These are phyloP conservation scores for Copidosoma floridanum DNA, from an alignment of 1,140 invertebrate genomes.

Conservation along the genomic window DNA sequence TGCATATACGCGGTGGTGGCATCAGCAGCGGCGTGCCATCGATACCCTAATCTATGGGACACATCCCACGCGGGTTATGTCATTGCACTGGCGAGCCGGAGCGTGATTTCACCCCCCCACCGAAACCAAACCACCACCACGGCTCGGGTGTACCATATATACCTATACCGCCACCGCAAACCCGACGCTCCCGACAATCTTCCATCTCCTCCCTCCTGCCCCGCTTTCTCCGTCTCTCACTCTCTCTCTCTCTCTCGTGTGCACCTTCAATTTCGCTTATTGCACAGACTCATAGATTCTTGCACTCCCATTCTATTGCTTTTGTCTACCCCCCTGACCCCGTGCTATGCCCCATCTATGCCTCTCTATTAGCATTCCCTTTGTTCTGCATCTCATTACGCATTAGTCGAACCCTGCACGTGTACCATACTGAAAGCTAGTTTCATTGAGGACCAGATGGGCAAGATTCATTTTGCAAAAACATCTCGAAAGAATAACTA, in stretches of 20 bases:
- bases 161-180: too few relatives aligned
- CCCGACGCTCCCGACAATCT: slow-evolving; percentile 16
- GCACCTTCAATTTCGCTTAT: slow-evolving; percentile 5
- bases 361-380: not conserved
- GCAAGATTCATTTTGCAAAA: too few relatives aligned
- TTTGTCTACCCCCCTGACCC: too few relatives aligned
- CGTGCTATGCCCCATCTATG: too few relatives aligned
- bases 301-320: too few relatives aligned
- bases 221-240: too few relatives aligned
- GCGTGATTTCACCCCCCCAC: slow-evolving; percentile 19
- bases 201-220: not conserved
- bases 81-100: slow-evolving; percentile 14
- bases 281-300: slow-evolving; percentile 5
- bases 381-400: not conserved
- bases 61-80: slow-evolving; percentile 34
- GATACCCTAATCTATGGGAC: slow-evolving; percentile 43
- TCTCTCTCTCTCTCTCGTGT: slow-evolving; percentile 19
- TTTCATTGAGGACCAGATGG: too few relatives aligned
- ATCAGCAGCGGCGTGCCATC: slow-evolving; percentile 38
- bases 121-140: too few relatives aligned
- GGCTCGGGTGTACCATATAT: too few relatives aligned
- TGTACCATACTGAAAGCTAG: not conserved
- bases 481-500: too few relatives aligned
- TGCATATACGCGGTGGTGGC: not conserved
- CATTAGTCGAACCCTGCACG: not conserved